Base-by-base conservation (phyloP, 1,140 invertebrate species). In the Ruditapes philippinarum region DNA sequence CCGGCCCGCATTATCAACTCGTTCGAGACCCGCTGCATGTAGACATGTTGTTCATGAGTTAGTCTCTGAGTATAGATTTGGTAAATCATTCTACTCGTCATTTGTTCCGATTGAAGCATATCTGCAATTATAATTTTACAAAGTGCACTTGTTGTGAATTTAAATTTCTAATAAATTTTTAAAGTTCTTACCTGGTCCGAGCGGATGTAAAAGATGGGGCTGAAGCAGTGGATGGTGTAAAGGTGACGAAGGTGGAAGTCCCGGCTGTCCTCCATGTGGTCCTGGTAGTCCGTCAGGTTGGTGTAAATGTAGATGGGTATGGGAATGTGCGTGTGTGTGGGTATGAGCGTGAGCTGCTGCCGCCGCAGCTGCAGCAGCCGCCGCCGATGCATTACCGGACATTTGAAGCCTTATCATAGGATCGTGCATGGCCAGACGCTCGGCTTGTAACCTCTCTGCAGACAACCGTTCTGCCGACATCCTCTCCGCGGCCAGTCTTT, bases 301-400 rank as follows among this genome's bases (percentile, higher is more conserved):
- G 96, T 98, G 98, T 94, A 98, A 97, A 96, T 98, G 98, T 94
- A 98, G 97, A 96, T 98, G 98, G 92, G 98, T 98, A 96, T 99
- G 96, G 42, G 96, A 95, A 92, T 97, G 96, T 74, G 96, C 95
- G 89, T 97, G 98, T 93, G 98, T 98, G 96, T 98, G 98, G 78
- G 98, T 97, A 95, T 98, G 98, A 36, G 95, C 94, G 82, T 98
- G 98, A 95, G 98, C 80, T 0, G 97, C 95, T 97, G 98, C 96
- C 97, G 97, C 88, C 17, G 89, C 91, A n/a, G 89, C 89, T 25
- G 80, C 89, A 12, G 87, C 85, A 17, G 91, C 88, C 3, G 91
- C 90, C 49, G 97, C 95, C 97, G 97, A 70, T 97, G 97, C 76
- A 68, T 93, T 97, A 92, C 98, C 97, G 91, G 98, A 98, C 97